phyloP scores from a whole-genome alignment of 2,888 invertebrate species.

The Microctonus hyperodae region DNA sequence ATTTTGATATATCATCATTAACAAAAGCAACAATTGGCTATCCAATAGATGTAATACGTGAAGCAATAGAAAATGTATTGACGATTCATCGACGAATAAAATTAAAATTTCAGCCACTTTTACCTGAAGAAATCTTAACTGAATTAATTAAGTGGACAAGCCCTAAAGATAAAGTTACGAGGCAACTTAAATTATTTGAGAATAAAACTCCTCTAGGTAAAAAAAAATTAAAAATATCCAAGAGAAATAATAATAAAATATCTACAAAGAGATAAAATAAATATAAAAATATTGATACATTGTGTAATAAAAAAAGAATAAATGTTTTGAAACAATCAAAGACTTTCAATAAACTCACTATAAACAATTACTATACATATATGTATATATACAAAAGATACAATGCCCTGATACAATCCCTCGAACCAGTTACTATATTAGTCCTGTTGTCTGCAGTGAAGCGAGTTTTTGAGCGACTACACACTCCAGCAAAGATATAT shows the following conservation, averaged over 20 bases:
- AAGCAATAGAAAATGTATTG: constrained; percentile 64
- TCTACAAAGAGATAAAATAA: constrained; percentile 26
- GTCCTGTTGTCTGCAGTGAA: constrained; percentile 21
- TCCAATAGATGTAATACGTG: constrained; percentile 65
- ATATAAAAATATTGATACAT: constrained; percentile 14
- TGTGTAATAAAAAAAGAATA: not conserved
- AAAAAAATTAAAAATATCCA: too few relatives aligned
- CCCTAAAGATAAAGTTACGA: constrained; percentile 35
- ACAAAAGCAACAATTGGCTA: constrained; percentile 67
- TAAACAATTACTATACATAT: too few relatives aligned
- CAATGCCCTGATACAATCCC: constrained; percentile 22
- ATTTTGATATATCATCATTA: constrained; percentile 67
- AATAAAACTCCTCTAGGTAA: constrained; percentile 42
- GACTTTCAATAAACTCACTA: constrained; percentile 5
- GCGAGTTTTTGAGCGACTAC: constrained; percentile 24
- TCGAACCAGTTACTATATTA: constrained; percentile 31
- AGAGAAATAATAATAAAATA: constrained; percentile 32
- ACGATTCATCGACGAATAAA: constrained; percentile 65
- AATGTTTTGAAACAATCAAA: constrained; percentile 15
- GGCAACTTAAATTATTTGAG: constrained; percentile 44
- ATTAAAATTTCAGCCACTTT: constrained; percentile 66
- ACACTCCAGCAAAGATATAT: not conserved
- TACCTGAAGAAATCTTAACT: constrained; percentile 65
- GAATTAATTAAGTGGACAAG: constrained; percentile 60
- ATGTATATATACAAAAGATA: not conserved